These are phyloP conservation scores for Cariama cristata DNA, from an alignment of 2,113 vertebrate species.

Conservation along the genomic window DNA sequence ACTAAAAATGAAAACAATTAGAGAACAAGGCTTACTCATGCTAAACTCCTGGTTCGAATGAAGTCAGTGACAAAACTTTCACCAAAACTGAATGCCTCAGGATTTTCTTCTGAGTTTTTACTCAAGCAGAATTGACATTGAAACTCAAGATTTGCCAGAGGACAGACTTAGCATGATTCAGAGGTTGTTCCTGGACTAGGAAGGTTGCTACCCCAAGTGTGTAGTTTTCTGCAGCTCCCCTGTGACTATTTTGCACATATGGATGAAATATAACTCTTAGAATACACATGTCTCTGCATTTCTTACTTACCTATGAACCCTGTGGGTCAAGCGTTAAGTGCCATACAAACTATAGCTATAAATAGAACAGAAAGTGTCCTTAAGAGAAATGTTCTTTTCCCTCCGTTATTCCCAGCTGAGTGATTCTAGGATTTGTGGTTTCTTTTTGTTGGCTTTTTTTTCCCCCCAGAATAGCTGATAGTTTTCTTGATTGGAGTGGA, in stretches of 20 bases:
- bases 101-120: not conserved
- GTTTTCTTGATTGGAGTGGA: not conserved
- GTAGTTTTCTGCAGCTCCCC: not conserved
- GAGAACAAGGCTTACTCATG: not conserved
- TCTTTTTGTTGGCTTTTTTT: not conserved
- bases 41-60: not conserved
- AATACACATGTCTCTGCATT: not conserved
- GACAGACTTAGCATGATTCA: not conserved
- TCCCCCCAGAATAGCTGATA: not conserved
- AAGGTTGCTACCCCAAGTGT: not conserved
- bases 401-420: not conserved
- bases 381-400: not conserved
- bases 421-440: not conserved
- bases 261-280: conserved; percentile 41
- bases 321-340: not conserved
- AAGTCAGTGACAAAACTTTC: not conserved
- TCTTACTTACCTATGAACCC: conserved; percentile 22
- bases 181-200: not conserved
- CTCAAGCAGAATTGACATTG: not conserved
- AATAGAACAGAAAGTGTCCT: conserved; percentile 2
- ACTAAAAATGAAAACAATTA: not conserved
- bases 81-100: not conserved
- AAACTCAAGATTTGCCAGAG: not conserved
- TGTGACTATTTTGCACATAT: conserved; percentile 10
- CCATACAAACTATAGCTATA: not conserved